Evolutionary conservation across 1,140 invertebrate species (phyloP).

Genomic region (Solen grandis): DNA sequence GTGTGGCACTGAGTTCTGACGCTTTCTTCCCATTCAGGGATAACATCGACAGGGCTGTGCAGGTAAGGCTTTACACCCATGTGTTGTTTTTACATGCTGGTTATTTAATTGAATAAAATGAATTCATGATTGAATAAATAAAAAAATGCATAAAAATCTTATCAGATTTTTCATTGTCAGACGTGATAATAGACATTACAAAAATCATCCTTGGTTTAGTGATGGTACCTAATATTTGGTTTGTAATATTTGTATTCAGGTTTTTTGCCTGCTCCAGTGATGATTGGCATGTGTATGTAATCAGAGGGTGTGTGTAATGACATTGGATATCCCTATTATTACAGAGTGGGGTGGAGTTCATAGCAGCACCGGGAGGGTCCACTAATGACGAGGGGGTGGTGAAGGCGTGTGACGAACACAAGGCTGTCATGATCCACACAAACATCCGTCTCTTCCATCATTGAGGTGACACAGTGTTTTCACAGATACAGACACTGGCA

Average conservation of each 20-base stretch:
- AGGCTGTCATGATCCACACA: constrained; percentile 94
- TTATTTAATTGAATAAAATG: neutral
- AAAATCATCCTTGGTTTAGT: too few relatives aligned
- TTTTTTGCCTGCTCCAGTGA: too few relatives aligned
- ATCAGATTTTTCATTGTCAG: too few relatives aligned
- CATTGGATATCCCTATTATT: constrained; percentile 61
- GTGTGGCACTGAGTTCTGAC: constrained; percentile 97
- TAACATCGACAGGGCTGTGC: constrained; percentile 95
- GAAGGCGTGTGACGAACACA: constrained; percentile 95
- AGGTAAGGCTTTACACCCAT: constrained; percentile 83
- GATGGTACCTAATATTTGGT: too few relatives aligned
- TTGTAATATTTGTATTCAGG: too few relatives aligned
- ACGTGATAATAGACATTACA: too few relatives aligned
- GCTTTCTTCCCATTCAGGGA: constrained; percentile 99
- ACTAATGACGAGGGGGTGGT: constrained; percentile 96
- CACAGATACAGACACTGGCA: too few relatives aligned
- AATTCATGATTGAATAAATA: neutral
- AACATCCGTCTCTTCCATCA: constrained; percentile 97
- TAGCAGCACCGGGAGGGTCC: constrained; percentile 95
- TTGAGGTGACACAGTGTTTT: constrained; percentile 82
- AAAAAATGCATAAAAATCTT: neutral
- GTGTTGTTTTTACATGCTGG: neutral
- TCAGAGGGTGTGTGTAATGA: too few relatives aligned
- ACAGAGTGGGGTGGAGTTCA: constrained; percentile 96
- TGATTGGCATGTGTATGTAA: too few relatives aligned